phyloP scores from a whole-genome alignment of 23 tunicate genomes.

The Diplosoma virens region DNA sequence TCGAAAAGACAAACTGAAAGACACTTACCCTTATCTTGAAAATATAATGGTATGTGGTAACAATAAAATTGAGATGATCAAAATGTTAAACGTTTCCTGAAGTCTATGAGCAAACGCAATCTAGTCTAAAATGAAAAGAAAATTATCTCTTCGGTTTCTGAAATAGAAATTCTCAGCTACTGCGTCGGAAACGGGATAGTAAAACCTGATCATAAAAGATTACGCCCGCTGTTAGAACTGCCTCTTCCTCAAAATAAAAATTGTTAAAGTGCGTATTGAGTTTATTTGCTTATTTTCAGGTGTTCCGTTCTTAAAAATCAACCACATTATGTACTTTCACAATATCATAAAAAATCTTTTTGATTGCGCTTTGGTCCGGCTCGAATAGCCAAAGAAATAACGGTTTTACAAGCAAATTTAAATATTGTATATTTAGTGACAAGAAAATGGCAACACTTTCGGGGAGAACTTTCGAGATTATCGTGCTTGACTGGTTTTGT shows the following conservation, averaged over 20 bases:
- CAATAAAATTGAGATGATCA: slow-evolving; percentile 19
- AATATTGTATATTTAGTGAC: too few relatives aligned
- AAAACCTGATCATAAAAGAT: slow-evolving; percentile 21
- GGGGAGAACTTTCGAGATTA: too few relatives aligned
- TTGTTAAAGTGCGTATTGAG: slow-evolving; percentile 2
- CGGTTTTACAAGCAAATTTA: too few relatives aligned
- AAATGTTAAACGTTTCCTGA: slow-evolving; percentile 9
- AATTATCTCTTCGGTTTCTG: not conserved
- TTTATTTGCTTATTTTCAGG: slow-evolving; percentile 18
- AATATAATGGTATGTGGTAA: slow-evolving; percentile 11
- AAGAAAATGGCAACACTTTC: too few relatives aligned
- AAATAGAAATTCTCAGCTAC: slow-evolving; percentile 19
- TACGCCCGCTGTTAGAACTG: slow-evolving; percentile 6
- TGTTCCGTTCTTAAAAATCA: too few relatives aligned
- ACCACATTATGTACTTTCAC: too few relatives aligned
- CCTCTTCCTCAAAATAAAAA: not conserved
- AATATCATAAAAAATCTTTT: too few relatives aligned
- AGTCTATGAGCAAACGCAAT: not conserved
- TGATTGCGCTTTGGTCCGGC: too few relatives aligned
- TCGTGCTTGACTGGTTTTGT: too few relatives aligned
- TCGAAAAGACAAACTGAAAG: not conserved
- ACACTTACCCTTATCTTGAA: slow-evolving; percentile 6
- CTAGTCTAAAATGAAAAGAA: slow-evolving; percentile 16
- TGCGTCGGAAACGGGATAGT: not conserved
- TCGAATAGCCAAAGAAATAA: too few relatives aligned